Evolutionary conservation across 2,113 vertebrate genomes (phyloP).

Genomic region (Podilymbus podiceps): DNA sequence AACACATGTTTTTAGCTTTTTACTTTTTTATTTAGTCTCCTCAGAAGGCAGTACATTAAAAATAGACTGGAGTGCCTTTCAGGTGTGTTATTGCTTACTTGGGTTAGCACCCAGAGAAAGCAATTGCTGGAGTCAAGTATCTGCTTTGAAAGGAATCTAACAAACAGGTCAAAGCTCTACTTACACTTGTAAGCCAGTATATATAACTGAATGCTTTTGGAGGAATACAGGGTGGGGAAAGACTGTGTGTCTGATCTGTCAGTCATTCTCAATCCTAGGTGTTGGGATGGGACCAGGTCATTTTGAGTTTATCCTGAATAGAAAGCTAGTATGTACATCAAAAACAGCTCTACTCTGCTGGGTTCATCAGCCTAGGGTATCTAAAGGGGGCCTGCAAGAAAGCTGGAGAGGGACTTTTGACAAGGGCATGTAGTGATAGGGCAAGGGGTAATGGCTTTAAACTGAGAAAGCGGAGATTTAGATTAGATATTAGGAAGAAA

Average conservation of each 20-base stretch:
- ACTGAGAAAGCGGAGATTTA: too few relatives aligned
- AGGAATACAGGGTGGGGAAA: not conserved
- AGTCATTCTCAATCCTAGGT: not conserved
- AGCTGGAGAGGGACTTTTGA: too few relatives aligned
- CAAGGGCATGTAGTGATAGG: too few relatives aligned
- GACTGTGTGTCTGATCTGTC: not conserved
- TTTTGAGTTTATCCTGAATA: not conserved
- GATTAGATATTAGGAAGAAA: too few relatives aligned
- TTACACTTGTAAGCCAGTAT: not conserved
- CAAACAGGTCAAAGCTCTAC: not conserved
- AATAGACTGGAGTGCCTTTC: not conserved
- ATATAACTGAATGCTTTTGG: not conserved
- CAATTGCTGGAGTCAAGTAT: not conserved
- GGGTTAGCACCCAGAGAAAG: not conserved
- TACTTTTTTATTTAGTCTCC: not conserved
- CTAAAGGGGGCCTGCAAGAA: too few relatives aligned
- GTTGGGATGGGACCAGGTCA: not conserved
- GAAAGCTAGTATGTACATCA: not conserved
- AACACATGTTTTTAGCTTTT: not conserved
- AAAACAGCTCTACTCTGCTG: not conserved
- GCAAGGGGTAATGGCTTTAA: too few relatives aligned
- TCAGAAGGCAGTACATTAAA: not conserved
- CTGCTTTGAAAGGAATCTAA: not conserved
- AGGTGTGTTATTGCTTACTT: not conserved
- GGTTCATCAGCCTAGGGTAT: not conserved